Percentiles rank a stretch among this genome's conserved stretches.
Conservation (phyloP, 2,888 invertebrate species). For the Mystacides longicornis region DNA sequence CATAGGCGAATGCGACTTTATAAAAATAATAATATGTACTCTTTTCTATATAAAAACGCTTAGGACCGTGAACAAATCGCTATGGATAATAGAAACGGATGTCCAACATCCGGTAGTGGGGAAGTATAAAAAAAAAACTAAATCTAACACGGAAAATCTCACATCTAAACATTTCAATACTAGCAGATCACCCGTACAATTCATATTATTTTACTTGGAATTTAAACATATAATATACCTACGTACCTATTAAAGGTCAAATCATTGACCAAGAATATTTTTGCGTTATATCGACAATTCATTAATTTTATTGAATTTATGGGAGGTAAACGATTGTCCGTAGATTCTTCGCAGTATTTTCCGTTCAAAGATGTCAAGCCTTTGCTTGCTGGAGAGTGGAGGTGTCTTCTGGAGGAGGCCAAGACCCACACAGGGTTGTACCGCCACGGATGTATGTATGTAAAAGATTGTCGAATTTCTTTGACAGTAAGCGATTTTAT, state of each 20-base stretch:
- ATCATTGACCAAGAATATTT: neutral
- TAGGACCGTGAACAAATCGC: neutral
- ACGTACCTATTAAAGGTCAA: neutral
- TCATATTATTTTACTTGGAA: neutral
- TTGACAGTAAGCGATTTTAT: too few relatives aligned
- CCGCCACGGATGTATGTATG: too few relatives aligned
- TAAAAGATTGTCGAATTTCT: too few relatives aligned
- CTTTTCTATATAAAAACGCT: constrained; percentile 1
- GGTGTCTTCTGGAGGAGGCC: too few relatives aligned
- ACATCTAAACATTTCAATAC: neutral
- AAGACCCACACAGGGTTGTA: too few relatives aligned
- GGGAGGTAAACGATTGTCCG: too few relatives aligned
- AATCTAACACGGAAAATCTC: neutral
- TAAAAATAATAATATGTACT: too few relatives aligned
- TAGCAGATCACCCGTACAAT: neutral
- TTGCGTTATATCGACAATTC: neutral
- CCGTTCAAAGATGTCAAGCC: too few relatives aligned
- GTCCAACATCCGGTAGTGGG: neutral
- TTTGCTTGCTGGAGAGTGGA: too few relatives aligned
- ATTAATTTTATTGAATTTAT: too few relatives aligned
- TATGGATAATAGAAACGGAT: neutral
- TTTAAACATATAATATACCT: neutral
- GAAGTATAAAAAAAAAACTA: neutral
- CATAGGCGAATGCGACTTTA: too few relatives aligned
- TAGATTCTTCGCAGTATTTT: too few relatives aligned